Conservation (phyloP, 2,888 invertebrate species). For the Phytoseiulus persimilis region DNA sequence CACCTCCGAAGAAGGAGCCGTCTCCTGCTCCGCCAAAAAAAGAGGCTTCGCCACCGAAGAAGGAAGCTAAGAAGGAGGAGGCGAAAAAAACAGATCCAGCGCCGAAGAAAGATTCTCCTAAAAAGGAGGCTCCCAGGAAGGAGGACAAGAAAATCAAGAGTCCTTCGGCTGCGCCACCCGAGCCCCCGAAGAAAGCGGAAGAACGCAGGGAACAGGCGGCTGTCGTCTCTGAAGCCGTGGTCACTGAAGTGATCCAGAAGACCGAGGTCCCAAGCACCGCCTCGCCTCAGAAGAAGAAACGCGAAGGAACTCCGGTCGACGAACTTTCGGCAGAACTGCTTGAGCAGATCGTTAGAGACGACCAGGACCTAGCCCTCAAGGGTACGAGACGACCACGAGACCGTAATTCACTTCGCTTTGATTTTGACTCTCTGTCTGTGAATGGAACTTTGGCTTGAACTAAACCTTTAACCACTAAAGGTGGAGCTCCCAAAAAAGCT, state of each 20-base stretch:
- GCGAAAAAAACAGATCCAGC: background rate
- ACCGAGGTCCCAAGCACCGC: constrained; percentile 16
- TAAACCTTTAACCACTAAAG: constrained; percentile 32
- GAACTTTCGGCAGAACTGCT: constrained; percentile 24
- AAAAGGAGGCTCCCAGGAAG: constrained; percentile 37
- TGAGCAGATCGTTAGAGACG: constrained; percentile 30
- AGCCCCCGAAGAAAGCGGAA: constrained; percentile 1
- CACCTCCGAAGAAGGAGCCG: constrained; percentile 58
- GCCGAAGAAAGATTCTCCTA: constrained; percentile 34
- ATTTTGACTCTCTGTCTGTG: background rate
- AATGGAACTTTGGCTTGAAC: background rate
- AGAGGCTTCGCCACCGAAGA: background rate
- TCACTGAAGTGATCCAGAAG: constrained; percentile 26
- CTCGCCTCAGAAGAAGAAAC: constrained; percentile 13
- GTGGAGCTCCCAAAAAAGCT: constrained; percentile 10
- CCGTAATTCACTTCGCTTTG: background rate
- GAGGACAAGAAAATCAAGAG: constrained; percentile 37
- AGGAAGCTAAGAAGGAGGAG: constrained; percentile 8
- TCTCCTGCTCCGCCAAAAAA: background rate
- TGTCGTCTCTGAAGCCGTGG: background rate
- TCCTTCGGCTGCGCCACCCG: constrained; percentile 25
- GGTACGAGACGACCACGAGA: constrained; percentile 7
- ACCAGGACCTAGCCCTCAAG: constrained; percentile 25
- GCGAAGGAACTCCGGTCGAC: constrained; percentile 24
- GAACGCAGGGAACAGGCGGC: background rate